phyloP scores from a whole-genome alignment of 2,888 invertebrate genomes.

The Heteromyza rotundicornis region DNA sequence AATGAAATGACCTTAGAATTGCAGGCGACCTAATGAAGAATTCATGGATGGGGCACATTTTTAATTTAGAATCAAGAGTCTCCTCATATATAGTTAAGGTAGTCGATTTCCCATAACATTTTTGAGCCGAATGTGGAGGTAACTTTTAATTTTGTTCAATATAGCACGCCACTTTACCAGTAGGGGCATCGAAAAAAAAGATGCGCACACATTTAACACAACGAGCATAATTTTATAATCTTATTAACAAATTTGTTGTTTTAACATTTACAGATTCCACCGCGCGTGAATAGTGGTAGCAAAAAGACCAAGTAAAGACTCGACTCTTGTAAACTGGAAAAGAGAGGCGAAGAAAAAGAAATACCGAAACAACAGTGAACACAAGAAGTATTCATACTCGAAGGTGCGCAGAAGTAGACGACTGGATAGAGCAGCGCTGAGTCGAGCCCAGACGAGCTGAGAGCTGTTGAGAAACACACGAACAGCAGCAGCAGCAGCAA shows the following conservation, averaged over 20 bases:
- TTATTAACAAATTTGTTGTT: conserved; percentile 2
- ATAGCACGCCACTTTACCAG: background rate
- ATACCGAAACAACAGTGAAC: background rate
- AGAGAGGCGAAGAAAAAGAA: background rate
- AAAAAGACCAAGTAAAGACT: background rate
- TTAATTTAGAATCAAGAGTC: too few species aligned
- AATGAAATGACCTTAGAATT: too few species aligned
- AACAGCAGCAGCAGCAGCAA: background rate
- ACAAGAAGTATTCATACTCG: background rate
- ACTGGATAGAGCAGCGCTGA: background rate
- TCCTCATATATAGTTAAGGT: too few species aligned
- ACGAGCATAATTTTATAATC: background rate
- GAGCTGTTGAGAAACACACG: too few species aligned
- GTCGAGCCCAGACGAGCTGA: background rate
- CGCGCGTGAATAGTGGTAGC: too few species aligned
- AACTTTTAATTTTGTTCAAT: background rate
- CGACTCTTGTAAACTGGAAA: background rate
- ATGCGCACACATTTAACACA: background rate
- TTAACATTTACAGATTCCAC: background rate
- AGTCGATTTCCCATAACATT: too few species aligned
- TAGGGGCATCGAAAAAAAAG: background rate
- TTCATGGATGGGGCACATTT: too few species aligned
- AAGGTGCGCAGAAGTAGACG: background rate
- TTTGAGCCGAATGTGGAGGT: too few species aligned
- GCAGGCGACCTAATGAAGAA: too few species aligned